phyloP scores from a whole-genome alignment of 2,113 vertebrate species.

The Noturus placidus region DNA sequence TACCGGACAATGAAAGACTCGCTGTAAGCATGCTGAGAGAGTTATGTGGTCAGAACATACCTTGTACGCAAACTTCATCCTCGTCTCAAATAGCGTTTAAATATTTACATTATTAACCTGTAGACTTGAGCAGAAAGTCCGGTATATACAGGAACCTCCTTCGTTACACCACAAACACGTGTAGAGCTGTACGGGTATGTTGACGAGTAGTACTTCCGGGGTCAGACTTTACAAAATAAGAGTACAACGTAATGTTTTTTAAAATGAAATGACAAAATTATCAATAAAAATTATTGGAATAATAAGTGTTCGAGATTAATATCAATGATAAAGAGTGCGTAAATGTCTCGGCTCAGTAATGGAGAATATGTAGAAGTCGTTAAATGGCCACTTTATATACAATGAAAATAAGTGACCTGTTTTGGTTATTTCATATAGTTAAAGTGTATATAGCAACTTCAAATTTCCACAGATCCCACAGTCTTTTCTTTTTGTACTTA shows the following conservation, averaged over 20 bases:
- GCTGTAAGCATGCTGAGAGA: not conserved
- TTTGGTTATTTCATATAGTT: not conserved
- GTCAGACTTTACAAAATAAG: conserved; percentile 15
- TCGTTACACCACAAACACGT: conserved; percentile 13
- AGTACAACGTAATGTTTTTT: not conserved
- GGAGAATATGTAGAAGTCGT: not conserved
- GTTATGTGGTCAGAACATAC: conserved; percentile 56
- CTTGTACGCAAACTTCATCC: conserved; percentile 77
- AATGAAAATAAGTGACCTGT: not conserved
- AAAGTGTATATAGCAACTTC: not conserved
- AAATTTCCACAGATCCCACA: too few relatives aligned
- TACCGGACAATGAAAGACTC: not conserved
- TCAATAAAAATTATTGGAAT: not conserved
- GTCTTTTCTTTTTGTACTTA: not conserved
- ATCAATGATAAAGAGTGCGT: not conserved
- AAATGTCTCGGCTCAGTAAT: not conserved
- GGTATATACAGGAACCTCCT: not conserved
- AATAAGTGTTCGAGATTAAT: not conserved
- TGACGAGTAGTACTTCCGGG: conserved; percentile 39
- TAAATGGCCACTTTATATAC: not conserved
- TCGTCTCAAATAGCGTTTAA: conserved; percentile 13
- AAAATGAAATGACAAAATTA: too few relatives aligned
- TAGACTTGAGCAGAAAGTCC: not conserved
- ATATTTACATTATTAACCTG: not conserved
- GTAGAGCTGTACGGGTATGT: not conserved